Evolutionary conservation across 2,888 invertebrate genomes (phyloP).

Genomic region (Acleris literana): DNA sequence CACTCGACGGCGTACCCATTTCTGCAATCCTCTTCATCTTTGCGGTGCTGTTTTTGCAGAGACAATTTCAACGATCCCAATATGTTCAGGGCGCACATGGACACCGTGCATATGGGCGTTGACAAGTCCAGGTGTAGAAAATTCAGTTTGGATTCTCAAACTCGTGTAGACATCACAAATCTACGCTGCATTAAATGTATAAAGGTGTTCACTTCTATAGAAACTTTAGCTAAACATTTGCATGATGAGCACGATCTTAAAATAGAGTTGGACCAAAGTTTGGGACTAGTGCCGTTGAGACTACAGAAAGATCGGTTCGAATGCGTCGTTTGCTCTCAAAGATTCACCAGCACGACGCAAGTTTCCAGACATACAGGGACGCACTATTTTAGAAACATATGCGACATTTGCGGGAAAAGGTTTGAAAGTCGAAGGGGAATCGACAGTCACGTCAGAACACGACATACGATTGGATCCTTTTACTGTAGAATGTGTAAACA

Average conservation of each 20-base stretch:
- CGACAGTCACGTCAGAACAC: conserved; percentile 26
- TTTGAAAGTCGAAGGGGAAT: conserved; percentile 34
- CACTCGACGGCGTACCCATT: conserved; percentile 42
- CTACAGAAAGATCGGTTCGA: conserved; percentile 36
- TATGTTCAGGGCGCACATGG: conserved; percentile 39
- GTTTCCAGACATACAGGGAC: conserved; percentile 39
- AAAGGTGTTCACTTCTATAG: conserved; percentile 27
- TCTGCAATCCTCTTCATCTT: conserved; percentile 23
- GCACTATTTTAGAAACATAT: conserved; percentile 40
- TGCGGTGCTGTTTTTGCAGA: conserved; percentile 38
- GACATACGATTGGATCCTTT: conserved; percentile 9
- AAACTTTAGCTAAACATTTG: conserved; percentile 39
- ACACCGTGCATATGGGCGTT: conserved; percentile 36
- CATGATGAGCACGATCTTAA: conserved; percentile 35
- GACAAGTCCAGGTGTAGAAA: conserved; percentile 36
- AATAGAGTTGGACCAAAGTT: conserved; percentile 26
- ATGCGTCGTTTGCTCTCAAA: conserved; percentile 39
- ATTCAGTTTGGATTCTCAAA: conserved; percentile 15
- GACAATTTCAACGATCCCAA: conserved; percentile 37
- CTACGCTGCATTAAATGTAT: conserved; percentile 38
- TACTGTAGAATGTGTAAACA: conserved; percentile 38
- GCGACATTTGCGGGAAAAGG: conserved; percentile 41
- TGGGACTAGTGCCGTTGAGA: conserved; percentile 39
- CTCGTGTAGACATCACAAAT: conserved; percentile 40
- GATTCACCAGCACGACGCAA: conserved; percentile 30